These are phyloP conservation scores for Ischnus inquisitorius DNA, from an alignment of 2,888 invertebrate species.

Conservation along the genomic window DNA sequence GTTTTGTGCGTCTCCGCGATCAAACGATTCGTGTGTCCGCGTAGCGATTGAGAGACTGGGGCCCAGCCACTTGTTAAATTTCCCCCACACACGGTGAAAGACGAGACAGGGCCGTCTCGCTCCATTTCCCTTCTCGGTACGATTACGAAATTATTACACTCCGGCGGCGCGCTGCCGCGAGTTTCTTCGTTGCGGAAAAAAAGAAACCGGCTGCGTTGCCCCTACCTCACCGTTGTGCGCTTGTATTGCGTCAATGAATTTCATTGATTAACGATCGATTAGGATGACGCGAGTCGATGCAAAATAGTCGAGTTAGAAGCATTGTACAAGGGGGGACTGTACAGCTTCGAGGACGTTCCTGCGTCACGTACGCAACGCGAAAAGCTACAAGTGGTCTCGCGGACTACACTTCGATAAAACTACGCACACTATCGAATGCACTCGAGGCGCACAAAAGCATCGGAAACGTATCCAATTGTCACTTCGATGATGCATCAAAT, in stretches of 20 bases:
- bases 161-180: not conserved
- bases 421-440: not conserved
- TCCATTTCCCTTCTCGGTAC: conserved; percentile 21
- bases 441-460: not conserved
- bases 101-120: conserved; percentile 59
- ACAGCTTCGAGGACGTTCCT: conserved; percentile 43
- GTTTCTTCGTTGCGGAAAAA: not conserved
- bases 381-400: conserved; percentile 65
- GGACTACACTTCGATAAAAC: not conserved
- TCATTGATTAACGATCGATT: not conserved
- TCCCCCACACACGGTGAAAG: conserved; percentile 30
- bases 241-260: not conserved
- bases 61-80: conserved; percentile 80
- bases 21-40: conserved; percentile 77
- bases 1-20: conserved; percentile 61
- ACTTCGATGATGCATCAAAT: conserved; percentile 6
- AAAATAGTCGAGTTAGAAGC: not conserved
- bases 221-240: not conserved
- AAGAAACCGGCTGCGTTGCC: not conserved
- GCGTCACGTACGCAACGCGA: conserved; percentile 31
- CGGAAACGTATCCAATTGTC: not conserved
- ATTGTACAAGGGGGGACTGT: conserved; percentile 16
- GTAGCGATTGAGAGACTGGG: conserved; percentile 77
- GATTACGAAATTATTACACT: conserved; percentile 5
- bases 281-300: conserved; percentile 6